These are phyloP conservation scores for Nannoperca australis DNA, from an alignment of 2,797 vertebrate genomes.

Conservation along the genomic window DNA sequence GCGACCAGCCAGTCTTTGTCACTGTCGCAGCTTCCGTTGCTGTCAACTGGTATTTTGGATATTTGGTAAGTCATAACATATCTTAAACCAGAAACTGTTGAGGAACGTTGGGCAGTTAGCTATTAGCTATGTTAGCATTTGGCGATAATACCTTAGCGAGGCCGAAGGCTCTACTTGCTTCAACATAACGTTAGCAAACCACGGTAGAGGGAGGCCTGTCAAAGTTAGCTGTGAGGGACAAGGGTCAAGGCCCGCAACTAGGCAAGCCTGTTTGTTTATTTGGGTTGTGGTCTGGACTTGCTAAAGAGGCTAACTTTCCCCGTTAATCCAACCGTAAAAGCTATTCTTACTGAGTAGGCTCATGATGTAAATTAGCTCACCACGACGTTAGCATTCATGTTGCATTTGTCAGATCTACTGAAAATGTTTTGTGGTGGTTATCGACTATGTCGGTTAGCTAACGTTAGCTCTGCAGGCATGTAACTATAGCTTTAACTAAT, in stretches of 20 bases:
- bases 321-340: slow-evolving; percentile 1
- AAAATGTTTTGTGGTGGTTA: slow-evolving; percentile 28
- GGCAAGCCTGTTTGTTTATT: slow-evolving; percentile 73
- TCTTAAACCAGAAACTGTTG: slow-evolving; percentile 13
- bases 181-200: slow-evolving; percentile 47
- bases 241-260: slow-evolving; percentile 76
- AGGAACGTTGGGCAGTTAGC: slow-evolving; percentile 34
- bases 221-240: slow-evolving; percentile 75
- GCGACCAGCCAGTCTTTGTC: slow-evolving; percentile 41
- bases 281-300: slow-evolving; percentile 35
- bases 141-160: slow-evolving; percentile 61
- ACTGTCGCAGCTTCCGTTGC: slow-evolving; percentile 50
- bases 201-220: slow-evolving; percentile 68
- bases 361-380: not conserved
- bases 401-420: slow-evolving; percentile 20
- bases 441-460: slow-evolving; percentile 46
- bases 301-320: slow-evolving; percentile 8
- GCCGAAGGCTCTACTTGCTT: slow-evolving; percentile 70
- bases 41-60: slow-evolving; percentile 63
- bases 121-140: slow-evolving; percentile 58
- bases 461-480: slow-evolving; percentile 41
- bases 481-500: slow-evolving; percentile 39
- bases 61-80: slow-evolving; percentile 79
- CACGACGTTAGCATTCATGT: slow-evolving; percentile 12
- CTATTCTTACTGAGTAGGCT: not conserved